phyloP scores from a whole-genome alignment of 2,797 vertebrate genomes.

The Hozukius guyotensis region DNA sequence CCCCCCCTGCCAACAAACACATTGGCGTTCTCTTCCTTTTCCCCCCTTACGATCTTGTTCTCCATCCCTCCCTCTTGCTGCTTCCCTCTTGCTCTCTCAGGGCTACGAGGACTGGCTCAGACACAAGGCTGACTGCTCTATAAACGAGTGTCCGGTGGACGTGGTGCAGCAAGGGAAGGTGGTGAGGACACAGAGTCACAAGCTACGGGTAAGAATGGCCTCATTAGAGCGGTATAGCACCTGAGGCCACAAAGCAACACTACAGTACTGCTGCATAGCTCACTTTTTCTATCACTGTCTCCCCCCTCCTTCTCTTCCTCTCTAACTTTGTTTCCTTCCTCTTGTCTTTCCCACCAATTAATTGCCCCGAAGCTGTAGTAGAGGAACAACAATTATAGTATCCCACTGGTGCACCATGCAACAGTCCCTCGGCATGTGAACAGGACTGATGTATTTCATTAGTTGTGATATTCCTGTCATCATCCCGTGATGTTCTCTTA shows the following conservation, averaged over 20 bases:
- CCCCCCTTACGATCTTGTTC: slow-evolving; percentile 6
- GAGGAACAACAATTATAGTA: slow-evolving; percentile 19
- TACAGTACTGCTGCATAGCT: slow-evolving; percentile 51
- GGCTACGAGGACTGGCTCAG: slow-evolving; percentile 99
- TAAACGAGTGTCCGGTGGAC: slow-evolving; percentile 95
- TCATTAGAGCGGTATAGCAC: slow-evolving; percentile 69
- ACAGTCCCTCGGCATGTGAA: slow-evolving; percentile 4
- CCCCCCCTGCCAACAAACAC: slow-evolving; percentile 3
- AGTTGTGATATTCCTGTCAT: slow-evolving; percentile 48
- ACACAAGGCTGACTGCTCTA: slow-evolving; percentile 95
- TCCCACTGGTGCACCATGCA: slow-evolving; percentile 11
- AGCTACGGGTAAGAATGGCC: slow-evolving; percentile 86
- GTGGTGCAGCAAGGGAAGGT: slow-evolving; percentile 93
- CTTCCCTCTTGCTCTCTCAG: slow-evolving; percentile 74
- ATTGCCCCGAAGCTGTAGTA: slow-evolving; percentile 26
- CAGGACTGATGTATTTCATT: slow-evolving; percentile 45
- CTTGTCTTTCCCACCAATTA: slow-evolving; percentile 47
- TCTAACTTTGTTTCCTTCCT: background rate
- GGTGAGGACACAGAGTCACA: slow-evolving; percentile 94
- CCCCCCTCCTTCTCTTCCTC: background rate
- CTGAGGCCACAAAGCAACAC: slow-evolving; percentile 66
- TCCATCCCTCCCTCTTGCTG: background rate
- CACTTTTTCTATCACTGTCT: slow-evolving; percentile 40
- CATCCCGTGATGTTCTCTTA: slow-evolving; percentile 33
- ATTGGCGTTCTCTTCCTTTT: background rate